phyloP scores from a whole-genome alignment of 64 coral and sea anemone genomes.

The Exaiptasia diaphana region DNA sequence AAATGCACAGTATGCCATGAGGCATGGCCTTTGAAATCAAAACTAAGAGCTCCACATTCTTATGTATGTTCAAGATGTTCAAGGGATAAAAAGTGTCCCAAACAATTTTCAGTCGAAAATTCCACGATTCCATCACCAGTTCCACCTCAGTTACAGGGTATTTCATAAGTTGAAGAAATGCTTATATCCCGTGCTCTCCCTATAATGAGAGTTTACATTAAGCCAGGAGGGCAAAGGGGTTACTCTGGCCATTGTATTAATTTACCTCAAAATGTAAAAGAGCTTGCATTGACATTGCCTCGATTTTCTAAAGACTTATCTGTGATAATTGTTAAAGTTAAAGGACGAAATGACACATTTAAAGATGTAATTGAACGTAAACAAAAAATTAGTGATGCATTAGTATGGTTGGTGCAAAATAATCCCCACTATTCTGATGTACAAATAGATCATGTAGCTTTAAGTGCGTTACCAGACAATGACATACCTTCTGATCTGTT shows the following conservation, averaged over 20 bases:
- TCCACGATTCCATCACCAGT: conserved; percentile 4
- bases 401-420: neutral
- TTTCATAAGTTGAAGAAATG: neutral
- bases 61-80: conserved; percentile 17
- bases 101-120: conserved; percentile 20
- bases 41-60: neutral
- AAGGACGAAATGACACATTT: conserved; percentile 10
- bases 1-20: neutral
- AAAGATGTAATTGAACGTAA: conserved; percentile 13
- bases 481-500: neutral
- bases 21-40: neutral
- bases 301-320: conserved; percentile 12
- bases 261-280: conserved; percentile 16
- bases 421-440: neutral
- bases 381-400: conserved; percentile 2
- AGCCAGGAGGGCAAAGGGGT: neutral
- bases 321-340: conserved; percentile 2
- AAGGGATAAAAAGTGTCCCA: neutral
- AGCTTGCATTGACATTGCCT: conserved; percentile 8
- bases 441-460: conserved; percentile 1
- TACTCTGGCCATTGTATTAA: conserved; percentile 1
- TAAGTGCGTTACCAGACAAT: neutral
- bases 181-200: neutral
- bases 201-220: conserved; percentile 1
- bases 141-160: neutral